Evolutionary conservation across 2,113 vertebrate species (phyloP).

Genomic region (Illadopsis cleaveri): DNA sequence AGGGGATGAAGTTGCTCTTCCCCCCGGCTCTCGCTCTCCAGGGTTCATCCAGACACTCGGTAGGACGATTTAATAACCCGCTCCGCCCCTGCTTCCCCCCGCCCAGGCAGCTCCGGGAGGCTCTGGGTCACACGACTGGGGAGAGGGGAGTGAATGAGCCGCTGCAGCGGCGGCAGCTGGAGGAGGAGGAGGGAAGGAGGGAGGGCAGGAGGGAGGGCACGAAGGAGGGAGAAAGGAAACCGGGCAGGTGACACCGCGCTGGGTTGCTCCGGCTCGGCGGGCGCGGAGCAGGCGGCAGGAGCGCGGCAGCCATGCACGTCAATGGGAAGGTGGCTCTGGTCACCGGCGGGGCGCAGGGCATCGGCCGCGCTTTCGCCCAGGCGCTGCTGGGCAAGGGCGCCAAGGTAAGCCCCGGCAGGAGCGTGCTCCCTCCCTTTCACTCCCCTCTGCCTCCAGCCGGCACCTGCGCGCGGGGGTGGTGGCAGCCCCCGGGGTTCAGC

Average conservation of each 20-base stretch:
- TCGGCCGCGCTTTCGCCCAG: constrained; percentile 86
- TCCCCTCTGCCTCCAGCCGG: background rate
- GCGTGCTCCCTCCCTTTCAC: background rate
- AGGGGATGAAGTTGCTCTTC: too few relatives aligned
- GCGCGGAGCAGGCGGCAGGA: background rate
- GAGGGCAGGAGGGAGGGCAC: background rate
- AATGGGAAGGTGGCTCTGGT: constrained; percentile 91
- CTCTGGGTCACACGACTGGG: background rate
- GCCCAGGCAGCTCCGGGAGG: background rate
- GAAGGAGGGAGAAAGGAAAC: background rate
- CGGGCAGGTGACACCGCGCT: constrained; percentile 19
- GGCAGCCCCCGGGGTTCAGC: background rate
- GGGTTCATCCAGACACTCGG: background rate
- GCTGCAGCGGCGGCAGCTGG: background rate
- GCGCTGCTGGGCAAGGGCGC: constrained; percentile 83
- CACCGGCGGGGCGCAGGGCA: constrained; percentile 95
- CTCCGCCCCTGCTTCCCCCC: constrained; percentile 15
- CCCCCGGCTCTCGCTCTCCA: background rate
- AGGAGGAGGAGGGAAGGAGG: background rate
- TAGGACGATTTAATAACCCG: background rate
- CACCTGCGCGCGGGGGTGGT: rapidly evolving
- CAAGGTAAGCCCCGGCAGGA: constrained; percentile 73
- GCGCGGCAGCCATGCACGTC: constrained; percentile 80
- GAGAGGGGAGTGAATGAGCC: background rate
- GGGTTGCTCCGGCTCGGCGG: background rate